Evolutionary conservation across 1,140 invertebrate genomes (phyloP).

Genomic region (Diprion similis): DNA sequence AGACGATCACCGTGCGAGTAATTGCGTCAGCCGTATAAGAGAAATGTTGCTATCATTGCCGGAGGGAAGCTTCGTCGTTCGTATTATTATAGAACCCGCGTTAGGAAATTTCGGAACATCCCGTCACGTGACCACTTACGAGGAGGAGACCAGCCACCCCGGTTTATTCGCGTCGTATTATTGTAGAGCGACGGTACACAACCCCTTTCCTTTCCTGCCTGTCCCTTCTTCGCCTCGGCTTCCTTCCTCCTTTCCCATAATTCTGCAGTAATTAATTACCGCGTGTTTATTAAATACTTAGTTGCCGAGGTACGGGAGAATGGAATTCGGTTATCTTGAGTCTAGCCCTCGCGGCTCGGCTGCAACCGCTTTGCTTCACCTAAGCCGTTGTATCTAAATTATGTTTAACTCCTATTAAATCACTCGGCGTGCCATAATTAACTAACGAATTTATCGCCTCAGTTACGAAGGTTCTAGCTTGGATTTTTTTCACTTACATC

Average conservation of each 20-base stretch:
- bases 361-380: not conserved
- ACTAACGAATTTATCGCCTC: no score
- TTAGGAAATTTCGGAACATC: not conserved
- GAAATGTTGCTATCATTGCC: not conserved
- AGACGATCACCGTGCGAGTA: constrained; percentile 1
- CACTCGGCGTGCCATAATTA: not conserved
- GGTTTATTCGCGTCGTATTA: not conserved
- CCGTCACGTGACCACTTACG: not conserved
- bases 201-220: constrained; percentile 31
- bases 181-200: constrained; percentile 22
- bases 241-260: not conserved
- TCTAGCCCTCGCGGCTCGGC: not conserved
- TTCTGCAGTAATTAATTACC: constrained; percentile 1
- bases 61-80: no score
- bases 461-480: no score
- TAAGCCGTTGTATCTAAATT: not conserved
- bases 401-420: not conserved
- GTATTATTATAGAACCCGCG: not conserved
- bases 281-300: constrained; percentile 1
- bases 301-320: not conserved
- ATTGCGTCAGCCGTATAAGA: not conserved
- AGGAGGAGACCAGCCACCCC: not conserved
- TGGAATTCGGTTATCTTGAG: constrained; percentile 1
- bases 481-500: not conserved
- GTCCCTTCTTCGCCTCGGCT: constrained; percentile 28